These are phyloP conservation scores for Calameuta filiformis DNA, from an alignment of 2,888 invertebrate genomes.

Conservation along the genomic window DNA sequence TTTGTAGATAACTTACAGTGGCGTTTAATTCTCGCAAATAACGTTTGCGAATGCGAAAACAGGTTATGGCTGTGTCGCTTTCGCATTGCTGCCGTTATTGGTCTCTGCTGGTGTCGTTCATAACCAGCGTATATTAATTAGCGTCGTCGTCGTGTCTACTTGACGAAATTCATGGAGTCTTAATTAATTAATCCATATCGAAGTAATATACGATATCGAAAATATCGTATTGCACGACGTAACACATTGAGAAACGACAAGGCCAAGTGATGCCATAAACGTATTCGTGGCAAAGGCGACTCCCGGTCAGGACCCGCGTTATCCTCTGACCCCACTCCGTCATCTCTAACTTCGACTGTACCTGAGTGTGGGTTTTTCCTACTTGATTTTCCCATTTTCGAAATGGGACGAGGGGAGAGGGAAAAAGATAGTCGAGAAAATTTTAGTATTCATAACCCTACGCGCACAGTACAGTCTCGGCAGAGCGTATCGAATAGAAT, in stretches of 20 bases:
- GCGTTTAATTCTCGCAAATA: constrained; percentile 53
- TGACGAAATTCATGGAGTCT: not conserved
- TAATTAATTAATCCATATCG: not conserved
- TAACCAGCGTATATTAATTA: not conserved
- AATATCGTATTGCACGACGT: not conserved
- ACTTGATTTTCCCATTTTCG: constrained; percentile 47
- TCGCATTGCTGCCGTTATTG: not conserved
- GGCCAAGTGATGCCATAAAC: constrained; percentile 57
- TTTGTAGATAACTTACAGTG: constrained; percentile 56
- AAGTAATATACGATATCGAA: not conserved
- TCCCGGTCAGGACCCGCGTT: constrained; percentile 60
- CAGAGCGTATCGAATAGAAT: not conserved
- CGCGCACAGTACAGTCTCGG: not conserved
- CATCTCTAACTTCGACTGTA: constrained; percentile 49
- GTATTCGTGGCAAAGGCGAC: constrained; percentile 62
- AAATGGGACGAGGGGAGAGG: not conserved
- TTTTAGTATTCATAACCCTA: not conserved
- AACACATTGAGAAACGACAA: constrained; percentile 43
- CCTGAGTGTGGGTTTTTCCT: constrained; percentile 14
- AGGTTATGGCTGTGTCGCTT: not conserved
- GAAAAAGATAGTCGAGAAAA: not conserved
- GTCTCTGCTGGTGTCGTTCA: not conserved
- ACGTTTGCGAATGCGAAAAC: not conserved
- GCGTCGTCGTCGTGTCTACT: not conserved
- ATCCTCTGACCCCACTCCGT: constrained; percentile 62